Conservation (phyloP, 2,888 invertebrate species). For the Odontomyia ornata region DNA sequence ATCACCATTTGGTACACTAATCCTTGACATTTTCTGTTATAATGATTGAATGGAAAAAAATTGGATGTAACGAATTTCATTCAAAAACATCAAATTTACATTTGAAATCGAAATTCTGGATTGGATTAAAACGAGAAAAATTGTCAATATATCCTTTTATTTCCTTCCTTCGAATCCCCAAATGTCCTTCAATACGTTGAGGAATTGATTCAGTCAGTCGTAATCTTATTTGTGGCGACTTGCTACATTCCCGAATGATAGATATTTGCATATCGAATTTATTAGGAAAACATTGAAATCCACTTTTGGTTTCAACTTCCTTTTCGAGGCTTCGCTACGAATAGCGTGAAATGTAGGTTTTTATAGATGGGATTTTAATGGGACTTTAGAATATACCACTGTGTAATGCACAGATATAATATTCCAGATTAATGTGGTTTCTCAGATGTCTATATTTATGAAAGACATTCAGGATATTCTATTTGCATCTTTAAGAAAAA, state of each 20-base stretch:
- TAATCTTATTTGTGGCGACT: not conserved
- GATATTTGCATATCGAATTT: slow-evolving; percentile 15
- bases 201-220: slow-evolving; percentile 19
- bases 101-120: not conserved
- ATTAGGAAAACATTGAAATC: slow-evolving; percentile 27
- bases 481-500: no score
- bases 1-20: no score
- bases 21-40: slow-evolving; percentile 22
- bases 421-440: no score
- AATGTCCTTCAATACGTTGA: slow-evolving; percentile 3
- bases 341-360: not conserved
- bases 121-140: not conserved
- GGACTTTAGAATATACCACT: not conserved
- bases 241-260: not conserved
- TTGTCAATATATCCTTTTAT: slow-evolving; percentile 25
- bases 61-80: not conserved
- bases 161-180: slow-evolving; percentile 25
- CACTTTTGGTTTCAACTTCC: slow-evolving; percentile 15
- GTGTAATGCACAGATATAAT: no score
- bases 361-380: not conserved
- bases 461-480: no score
- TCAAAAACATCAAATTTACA: slow-evolving; percentile 19
- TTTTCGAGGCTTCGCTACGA: not conserved
- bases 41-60: slow-evolving; percentile 34
- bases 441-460: no score